These are phyloP conservation scores for Corythaeola cristata DNA, from an alignment of 2,113 vertebrate genomes.

Conservation along the genomic window DNA sequence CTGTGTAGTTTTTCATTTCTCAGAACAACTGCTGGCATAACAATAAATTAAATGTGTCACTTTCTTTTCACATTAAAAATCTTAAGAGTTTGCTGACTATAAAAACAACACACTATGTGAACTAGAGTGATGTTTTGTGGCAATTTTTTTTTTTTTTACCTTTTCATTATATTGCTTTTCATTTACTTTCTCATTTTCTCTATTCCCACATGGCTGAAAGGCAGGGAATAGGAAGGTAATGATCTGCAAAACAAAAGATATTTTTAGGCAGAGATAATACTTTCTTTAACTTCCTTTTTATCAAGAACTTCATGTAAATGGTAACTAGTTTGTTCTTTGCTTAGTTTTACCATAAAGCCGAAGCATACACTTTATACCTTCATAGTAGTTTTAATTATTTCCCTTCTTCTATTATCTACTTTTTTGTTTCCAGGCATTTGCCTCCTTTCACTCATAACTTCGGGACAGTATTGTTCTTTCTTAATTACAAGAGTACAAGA, in stretches of 20 bases:
- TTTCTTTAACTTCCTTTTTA: not conserved
- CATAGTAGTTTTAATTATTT: not conserved
- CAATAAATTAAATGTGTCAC: not conserved
- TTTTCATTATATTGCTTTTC: slow-evolving; percentile 13
- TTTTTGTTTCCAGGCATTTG: slow-evolving; percentile 3
- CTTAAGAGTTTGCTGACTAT: not conserved
- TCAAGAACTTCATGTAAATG: not conserved
- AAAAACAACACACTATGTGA: not conserved
- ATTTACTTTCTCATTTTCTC: slow-evolving; percentile 23
- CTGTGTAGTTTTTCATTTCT: not conserved
- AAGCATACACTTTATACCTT: not conserved
- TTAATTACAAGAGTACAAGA: not conserved
- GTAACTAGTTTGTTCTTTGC: not conserved
- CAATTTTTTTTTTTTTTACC: not conserved
- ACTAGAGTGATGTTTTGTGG: not conserved
- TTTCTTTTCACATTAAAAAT: not conserved
- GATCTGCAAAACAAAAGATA: not conserved
- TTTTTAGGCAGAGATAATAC: not conserved
- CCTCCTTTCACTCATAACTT: not conserved
- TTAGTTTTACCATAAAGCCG: not conserved
- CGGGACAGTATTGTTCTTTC: not conserved
- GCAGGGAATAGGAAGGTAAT: not conserved
- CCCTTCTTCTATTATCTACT: not conserved
- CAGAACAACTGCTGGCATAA: not conserved
- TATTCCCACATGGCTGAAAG: not conserved